phyloP scores from a whole-genome alignment of 2,113 vertebrate genomes.

The Gadus chalcogrammus region DNA sequence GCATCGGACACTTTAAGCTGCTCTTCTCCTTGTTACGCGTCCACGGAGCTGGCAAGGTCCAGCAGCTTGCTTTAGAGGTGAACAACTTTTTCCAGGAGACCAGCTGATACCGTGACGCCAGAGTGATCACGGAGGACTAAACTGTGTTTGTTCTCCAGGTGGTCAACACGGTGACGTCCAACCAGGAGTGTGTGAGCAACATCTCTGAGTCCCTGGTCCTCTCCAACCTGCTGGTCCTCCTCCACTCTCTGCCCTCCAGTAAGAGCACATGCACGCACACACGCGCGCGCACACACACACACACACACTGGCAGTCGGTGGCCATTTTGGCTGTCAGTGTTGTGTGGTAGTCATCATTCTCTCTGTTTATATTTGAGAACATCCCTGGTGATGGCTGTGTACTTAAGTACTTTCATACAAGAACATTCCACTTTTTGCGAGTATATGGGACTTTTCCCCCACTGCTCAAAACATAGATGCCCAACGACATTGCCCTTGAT shows the following conservation, averaged over 20 bases:
- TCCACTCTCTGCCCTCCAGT: slow-evolving; percentile 97
- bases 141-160: slow-evolving; percentile 71
- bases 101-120: background rate
- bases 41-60: slow-evolving; percentile 94
- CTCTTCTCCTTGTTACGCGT: slow-evolving; percentile 96
- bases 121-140: background rate
- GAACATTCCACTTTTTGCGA: background rate
- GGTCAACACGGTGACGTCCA: slow-evolving; percentile 95
- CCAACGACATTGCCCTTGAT: too few relatives aligned
- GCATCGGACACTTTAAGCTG: slow-evolving; percentile 96
- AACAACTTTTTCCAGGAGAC: background rate
- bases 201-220: slow-evolving; percentile 94
- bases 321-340: too few relatives aligned
- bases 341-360: too few relatives aligned
- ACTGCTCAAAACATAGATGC: too few relatives aligned
- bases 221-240: slow-evolving; percentile 88
- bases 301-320: too few relatives aligned
- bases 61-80: slow-evolving; percentile 97
- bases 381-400: too few relatives aligned
- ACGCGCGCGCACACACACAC: background rate
- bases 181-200: slow-evolving; percentile 96
- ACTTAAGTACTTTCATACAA: too few relatives aligned
- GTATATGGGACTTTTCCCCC: background rate
- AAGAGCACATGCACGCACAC: slow-evolving; percentile 50
- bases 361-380: too few relatives aligned